Evolutionary conservation across 2,113 vertebrate genomes (phyloP).

Genomic region (Ammodramus savannarum): DNA sequence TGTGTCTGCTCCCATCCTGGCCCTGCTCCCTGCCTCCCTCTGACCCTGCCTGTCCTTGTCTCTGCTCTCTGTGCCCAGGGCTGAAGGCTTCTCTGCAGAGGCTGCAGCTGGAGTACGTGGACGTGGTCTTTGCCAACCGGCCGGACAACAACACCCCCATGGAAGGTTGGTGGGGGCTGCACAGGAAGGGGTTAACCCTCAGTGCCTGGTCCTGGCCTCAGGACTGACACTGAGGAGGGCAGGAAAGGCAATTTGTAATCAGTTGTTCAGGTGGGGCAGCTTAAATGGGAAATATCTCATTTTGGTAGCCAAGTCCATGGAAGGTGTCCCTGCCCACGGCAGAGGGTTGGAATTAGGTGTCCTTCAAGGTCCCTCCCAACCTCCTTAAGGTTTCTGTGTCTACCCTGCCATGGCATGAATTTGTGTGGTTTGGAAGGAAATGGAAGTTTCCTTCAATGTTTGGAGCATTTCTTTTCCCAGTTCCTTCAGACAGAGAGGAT

Average conservation of each 20-base stretch:
- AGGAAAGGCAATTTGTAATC: neutral
- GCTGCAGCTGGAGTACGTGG: conserved; percentile 96
- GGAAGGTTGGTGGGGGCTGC: conserved; percentile 85
- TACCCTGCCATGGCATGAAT: neutral
- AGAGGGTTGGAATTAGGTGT: neutral
- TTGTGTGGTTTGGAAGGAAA: neutral
- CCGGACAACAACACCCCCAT: conserved; percentile 97
- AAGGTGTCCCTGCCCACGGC: neutral
- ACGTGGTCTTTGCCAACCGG: conserved; percentile 96
- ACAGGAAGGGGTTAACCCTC: neutral
- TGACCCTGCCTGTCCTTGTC: neutral
- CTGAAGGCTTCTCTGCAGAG: conserved; percentile 93
- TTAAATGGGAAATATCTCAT: neutral
- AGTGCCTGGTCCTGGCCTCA: neutral
- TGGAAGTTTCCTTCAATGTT: neutral
- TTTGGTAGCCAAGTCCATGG: neutral
- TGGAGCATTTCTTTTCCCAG: neutral
- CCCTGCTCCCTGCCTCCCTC: neutral
- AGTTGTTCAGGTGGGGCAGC: neutral
- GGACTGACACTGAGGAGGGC: neutral
- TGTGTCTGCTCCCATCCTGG: rapidly evolving
- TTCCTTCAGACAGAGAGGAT: neutral
- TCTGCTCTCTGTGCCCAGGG: conserved; percentile 69
- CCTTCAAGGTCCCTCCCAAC: neutral
- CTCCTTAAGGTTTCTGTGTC: neutral